These are phyloP conservation scores for Temnothorax nylanderi DNA, from an alignment of 1,140 invertebrate species.

Conservation along the genomic window DNA sequence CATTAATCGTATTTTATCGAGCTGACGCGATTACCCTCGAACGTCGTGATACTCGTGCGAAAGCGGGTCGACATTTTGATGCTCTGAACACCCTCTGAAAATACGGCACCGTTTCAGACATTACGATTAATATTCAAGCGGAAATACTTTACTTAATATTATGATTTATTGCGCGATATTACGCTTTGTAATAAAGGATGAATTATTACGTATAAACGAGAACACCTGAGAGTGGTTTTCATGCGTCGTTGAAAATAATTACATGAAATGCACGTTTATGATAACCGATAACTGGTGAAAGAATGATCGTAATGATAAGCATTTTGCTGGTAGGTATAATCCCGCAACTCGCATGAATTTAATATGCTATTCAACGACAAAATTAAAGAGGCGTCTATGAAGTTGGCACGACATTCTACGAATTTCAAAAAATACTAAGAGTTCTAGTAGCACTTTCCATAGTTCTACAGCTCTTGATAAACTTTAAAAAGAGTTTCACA, in stretches of 20 bases:
- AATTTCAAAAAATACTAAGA: too few species aligned
- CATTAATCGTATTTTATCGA: conserved; percentile 35
- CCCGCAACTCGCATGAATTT: neutral
- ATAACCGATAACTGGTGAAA: neutral
- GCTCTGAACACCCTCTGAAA: neutral
- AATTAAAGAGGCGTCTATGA: neutral
- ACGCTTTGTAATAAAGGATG: neutral
- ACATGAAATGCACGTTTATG: conserved; percentile 7
- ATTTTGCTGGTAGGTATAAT: neutral
- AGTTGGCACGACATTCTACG: too few species aligned
- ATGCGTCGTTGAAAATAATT: neutral
- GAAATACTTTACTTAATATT: conserved; percentile 29
- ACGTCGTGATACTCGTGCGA: neutral
- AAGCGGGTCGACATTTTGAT: conserved; percentile 18
- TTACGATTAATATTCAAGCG: conserved; percentile 15
- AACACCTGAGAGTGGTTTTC: neutral
- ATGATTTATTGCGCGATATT: neutral
- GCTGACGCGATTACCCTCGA: conserved; percentile 38
- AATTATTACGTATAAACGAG: conserved; percentile 7
- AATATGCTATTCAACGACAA: neutral
- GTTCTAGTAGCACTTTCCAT: too few species aligned
- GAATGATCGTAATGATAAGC: neutral
- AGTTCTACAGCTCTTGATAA: too few species aligned
- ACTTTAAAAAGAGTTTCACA: too few species aligned
- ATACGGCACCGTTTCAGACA: neutral